phyloP scores from a whole-genome alignment of 1,140 invertebrate species.

The Eupeodes corollae region DNA sequence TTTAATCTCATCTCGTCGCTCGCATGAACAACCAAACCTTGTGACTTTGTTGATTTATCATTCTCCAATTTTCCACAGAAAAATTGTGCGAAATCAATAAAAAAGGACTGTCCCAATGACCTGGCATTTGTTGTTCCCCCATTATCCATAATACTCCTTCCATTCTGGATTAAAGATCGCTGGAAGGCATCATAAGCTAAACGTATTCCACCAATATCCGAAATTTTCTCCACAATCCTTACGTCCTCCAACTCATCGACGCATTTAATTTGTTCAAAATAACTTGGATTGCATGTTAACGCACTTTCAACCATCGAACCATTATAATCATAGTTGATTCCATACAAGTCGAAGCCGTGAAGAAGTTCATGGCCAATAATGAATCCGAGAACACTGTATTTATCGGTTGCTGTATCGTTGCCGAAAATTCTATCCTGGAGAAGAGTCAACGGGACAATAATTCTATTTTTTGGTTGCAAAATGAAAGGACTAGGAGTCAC shows the following conservation, averaged over 20 bases:
- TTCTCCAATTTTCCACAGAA: constrained; percentile 63
- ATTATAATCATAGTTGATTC: constrained; percentile 30
- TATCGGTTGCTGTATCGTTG: constrained; percentile 12
- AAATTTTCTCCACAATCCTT: constrained; percentile 25
- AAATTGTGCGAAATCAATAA: constrained; percentile 72
- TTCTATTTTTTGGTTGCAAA: constrained; percentile 22
- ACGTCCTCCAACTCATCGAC: constrained; percentile 25
- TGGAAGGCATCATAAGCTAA: constrained; percentile 20
- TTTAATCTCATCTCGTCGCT: too few species aligned
- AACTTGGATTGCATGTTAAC: constrained; percentile 14
- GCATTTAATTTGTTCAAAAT: constrained; percentile 19
- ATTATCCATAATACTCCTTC: not conserved
- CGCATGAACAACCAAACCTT: too few species aligned
- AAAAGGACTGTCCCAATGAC: constrained; percentile 58
- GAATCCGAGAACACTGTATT: constrained; percentile 29
- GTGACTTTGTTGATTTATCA: too few species aligned
- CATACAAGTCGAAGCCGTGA: constrained; percentile 26
- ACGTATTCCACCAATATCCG: constrained; percentile 28
- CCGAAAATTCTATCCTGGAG: constrained; percentile 28
- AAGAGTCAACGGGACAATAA: constrained; percentile 24
- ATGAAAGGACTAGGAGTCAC: constrained; percentile 17
- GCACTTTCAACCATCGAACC: constrained; percentile 30
- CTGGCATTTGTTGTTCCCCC: not conserved
- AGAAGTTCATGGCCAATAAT: constrained; percentile 24
- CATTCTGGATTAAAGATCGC: too few species aligned